Base-by-base conservation (phyloP, 2,113 vertebrate species). In the Sphyrna mokarran region DNA sequence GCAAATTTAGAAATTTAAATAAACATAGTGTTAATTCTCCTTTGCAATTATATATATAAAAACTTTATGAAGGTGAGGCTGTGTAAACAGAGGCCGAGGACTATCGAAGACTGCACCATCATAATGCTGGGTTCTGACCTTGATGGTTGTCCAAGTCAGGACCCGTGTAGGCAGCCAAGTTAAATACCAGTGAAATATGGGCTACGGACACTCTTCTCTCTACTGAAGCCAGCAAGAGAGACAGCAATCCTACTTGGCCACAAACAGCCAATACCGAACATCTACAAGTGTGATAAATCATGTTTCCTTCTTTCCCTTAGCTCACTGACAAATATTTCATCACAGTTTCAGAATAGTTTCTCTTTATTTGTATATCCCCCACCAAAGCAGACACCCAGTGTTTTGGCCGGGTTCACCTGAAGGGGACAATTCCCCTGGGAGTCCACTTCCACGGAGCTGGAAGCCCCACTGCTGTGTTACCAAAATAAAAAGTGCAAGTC, bases 201-300 rank as follows among this genome's bases (percentile, higher is more conserved):
- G 29, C 26, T 43, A 72, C 7, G 13, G 94, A 95, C 94, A 95
- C 69, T 72, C 23, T 95, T 95, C 40, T 95, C 54, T 95, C 54
- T 70, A 72, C 94, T 95, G 16, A 95, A 76, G 94, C 94, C 94
- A 95, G 69, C 40, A 95, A 54, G 16, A 37, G 94, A 72, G 94
- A 95, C 94, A 95, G 70, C 69, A 72, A 95, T 95, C 69, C 94
- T 72, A 70, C 94, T 72, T 95, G 40, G 94, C 94, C 23, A 95
- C 69, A 95, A 95, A 72, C 33, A 95, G 14, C 20, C 40, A 29
- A 18, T 23, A 94, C n/a, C 20, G 8, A 70, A 26, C 54, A 95
- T 95, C 68, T 61, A 33, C 37, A 37, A 14, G 43, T 8, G 29
- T 95, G 94, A 95, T 95, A 95, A 95, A 95, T 95, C 94, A 72